Percentiles rank a stretch among this genome's conserved stretches.
Evolutionary conservation across 1,140 invertebrate species (phyloP).

Genomic region (Panagrolaimus sp.): DNA sequence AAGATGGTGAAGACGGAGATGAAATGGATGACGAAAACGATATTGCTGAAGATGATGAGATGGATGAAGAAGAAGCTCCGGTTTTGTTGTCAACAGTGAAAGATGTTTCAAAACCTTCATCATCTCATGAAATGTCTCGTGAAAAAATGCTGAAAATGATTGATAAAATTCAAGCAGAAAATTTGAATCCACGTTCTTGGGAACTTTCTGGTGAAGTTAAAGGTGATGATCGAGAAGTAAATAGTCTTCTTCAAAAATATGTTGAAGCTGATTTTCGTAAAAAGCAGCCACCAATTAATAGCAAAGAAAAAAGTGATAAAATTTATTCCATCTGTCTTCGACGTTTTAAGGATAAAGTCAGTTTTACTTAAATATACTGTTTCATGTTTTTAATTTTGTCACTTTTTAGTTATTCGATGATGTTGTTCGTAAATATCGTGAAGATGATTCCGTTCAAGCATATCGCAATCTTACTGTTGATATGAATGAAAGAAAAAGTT

Average conservation of each 20-base stretch:
- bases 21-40: constrained; percentile 61
- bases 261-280: constrained; percentile 80
- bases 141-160: constrained; percentile 63
- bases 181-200: constrained; percentile 80
- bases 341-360: constrained; percentile 79
- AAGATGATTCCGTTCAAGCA: constrained; percentile 73
- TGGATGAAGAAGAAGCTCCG: constrained; percentile 54
- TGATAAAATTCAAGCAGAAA: constrained; percentile 72
- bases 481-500: constrained; percentile 79
- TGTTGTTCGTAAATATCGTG: constrained; percentile 81
- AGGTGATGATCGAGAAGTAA: constrained; percentile 73
- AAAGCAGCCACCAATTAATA: constrained; percentile 78
- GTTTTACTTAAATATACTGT: constrained; percentile 16
- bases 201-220: constrained; percentile 82
- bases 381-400: not conserved
- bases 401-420: constrained; percentile 76
- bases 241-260: constrained; percentile 83
- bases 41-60: constrained; percentile 57
- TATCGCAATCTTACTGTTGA: constrained; percentile 84
- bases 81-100: constrained; percentile 44
- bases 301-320: constrained; percentile 76
- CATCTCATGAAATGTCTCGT: constrained; percentile 25
- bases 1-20: constrained; percentile 39
- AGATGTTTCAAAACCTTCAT: constrained; percentile 28
- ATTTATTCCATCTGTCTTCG: constrained; percentile 84